Evolutionary conservation across 2,113 vertebrate species (phyloP), one percentile per base, ranked within the genome.

Genomic region (Melanerpes aurifrons): DNA sequence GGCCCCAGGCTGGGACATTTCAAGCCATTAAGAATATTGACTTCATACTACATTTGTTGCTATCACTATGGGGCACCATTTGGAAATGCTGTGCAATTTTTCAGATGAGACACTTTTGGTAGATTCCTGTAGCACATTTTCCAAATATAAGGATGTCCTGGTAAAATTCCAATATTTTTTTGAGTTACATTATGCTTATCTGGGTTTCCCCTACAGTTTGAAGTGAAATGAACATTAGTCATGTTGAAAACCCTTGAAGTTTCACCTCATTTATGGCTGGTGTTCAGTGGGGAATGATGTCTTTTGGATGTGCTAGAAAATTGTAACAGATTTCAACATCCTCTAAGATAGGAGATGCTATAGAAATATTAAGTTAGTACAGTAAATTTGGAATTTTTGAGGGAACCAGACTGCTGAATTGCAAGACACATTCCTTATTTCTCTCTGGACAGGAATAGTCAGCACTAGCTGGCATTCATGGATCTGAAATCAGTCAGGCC

Each of bases 71-170:
- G 62, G 91, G 43, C 68, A 95, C 53, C 71, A 57, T 12, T 26
- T 90, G 20, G 61, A 93, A 95, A 91, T 14, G 58, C 64, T 69
- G 40, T 57, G 56, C 54, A 87, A 12, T 91, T 93, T 86, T 93
- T 91, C 91, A 91, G 79, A 69, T 29, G 57, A 93, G 86, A 89
- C 43, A 68, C 35, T 87, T 87, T 12, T 71, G 77, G 89, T 86
- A 92, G 28, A 78, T 75, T 82, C n/a, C 69, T 68, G 31, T 45
- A 61, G 68, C 54, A 94, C 20, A 12, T 73, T 74, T 86, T 92
- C 63, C 45, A 26, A 70, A 89, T 94, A 71, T 26, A 92, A 82
- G 82, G 72, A 64, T 61, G 47, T 47, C 40, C 77, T 80, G 74
- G 48, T 77, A 68, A 75, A 91, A 92, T 56, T 53, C 61, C 66